These are phyloP conservation scores for Labeo calbasu DNA, from an alignment of 2,797 vertebrate species.

Conservation along the genomic window DNA sequence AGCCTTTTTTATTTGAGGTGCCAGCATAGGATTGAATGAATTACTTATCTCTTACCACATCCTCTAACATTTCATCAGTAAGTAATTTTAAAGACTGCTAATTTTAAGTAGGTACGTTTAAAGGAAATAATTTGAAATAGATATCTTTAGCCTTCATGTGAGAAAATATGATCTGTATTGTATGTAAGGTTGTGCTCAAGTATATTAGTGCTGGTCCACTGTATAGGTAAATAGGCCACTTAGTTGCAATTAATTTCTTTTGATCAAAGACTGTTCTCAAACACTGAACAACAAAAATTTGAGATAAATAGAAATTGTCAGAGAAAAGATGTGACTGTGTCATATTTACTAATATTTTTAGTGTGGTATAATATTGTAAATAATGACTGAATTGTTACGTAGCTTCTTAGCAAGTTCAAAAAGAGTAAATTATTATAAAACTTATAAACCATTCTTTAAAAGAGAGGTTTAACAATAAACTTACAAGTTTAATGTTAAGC, in stretches of 20 bases:
- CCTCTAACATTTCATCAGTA: slow-evolving; percentile 1
- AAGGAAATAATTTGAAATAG: neutral
- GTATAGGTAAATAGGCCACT: neutral
- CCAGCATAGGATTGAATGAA: neutral
- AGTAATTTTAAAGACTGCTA: neutral
- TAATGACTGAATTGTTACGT: slow-evolving; percentile 15
- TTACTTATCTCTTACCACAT: slow-evolving; percentile 13
- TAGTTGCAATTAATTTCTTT: neutral
- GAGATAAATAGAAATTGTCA: slow-evolving; percentile 7
- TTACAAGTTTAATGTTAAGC: slow-evolving; percentile 4
- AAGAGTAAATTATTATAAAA: slow-evolving; percentile 33
- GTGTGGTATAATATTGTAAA: slow-evolving; percentile 22
- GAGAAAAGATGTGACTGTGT: slow-evolving; percentile 6
- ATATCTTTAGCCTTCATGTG: neutral
- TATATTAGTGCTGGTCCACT: slow-evolving; percentile 26
- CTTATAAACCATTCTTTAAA: neutral
- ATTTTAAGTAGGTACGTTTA: slow-evolving; percentile 8
- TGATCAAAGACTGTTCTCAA: neutral
- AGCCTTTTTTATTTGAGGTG: neutral
- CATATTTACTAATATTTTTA: slow-evolving; percentile 6
- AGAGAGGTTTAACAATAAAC: slow-evolving; percentile 12
- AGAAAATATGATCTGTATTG: slow-evolving; percentile 28
- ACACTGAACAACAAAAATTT: neutral
- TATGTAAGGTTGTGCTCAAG: slow-evolving; percentile 5
- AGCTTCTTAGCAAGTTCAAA: slow-evolving; percentile 3